Percentiles rank a stretch among this genome's conserved stretches.
Evolutionary conservation across 2,888 invertebrate genomes (phyloP).

Genomic region (Tortrix viridana): DNA sequence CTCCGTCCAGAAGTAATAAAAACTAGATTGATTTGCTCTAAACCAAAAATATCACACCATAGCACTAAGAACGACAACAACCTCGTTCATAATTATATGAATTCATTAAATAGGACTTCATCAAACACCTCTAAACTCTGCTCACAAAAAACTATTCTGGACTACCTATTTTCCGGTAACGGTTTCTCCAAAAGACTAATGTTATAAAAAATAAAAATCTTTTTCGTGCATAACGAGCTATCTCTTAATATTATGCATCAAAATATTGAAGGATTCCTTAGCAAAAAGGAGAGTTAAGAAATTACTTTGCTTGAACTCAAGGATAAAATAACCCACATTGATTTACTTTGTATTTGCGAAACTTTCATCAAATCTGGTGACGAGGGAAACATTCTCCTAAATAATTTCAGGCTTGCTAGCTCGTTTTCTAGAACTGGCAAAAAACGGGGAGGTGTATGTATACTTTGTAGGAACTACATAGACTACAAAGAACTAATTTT

Average conservation of each 20-base stretch:
- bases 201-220: not conserved
- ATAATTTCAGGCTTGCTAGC: slow-evolving; percentile 15
- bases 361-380: slow-evolving; percentile 32
- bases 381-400: slow-evolving; percentile 22
- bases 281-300: slow-evolving; percentile 22
- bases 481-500: slow-evolving; percentile 3
- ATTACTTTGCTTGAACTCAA: slow-evolving; percentile 17
- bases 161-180: too few relatives aligned
- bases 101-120: too few relatives aligned
- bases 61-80: too few relatives aligned
- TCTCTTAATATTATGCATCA: slow-evolving; percentile 19
- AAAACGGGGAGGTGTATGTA: slow-evolving; percentile 22
- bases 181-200: too few relatives aligned
- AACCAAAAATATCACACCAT: too few relatives aligned
- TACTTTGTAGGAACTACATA: slow-evolving; percentile 12
- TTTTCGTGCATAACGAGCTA: not conserved
- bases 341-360: slow-evolving; percentile 34
- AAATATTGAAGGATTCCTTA: slow-evolving; percentile 30
- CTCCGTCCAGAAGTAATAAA: too few relatives aligned
- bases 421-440: not conserved
- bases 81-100: too few relatives aligned
- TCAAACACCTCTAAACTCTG: too few relatives aligned
- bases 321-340: slow-evolving; percentile 1
- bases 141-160: too few relatives aligned
- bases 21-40: too few relatives aligned